These are phyloP conservation scores for Pelodytes ibericus DNA, from an alignment of 2,797 vertebrate species.

Conservation along the genomic window DNA sequence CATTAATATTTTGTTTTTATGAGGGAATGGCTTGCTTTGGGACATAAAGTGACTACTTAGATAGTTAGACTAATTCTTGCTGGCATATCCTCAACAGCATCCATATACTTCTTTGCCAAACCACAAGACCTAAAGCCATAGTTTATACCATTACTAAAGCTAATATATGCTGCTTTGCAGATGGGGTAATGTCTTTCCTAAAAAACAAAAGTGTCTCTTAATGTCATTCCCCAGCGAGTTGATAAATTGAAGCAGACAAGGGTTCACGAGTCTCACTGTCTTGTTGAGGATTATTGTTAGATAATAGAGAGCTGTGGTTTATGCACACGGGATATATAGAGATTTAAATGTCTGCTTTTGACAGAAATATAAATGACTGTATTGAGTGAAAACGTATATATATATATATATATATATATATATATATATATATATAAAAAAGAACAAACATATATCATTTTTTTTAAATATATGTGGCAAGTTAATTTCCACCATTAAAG, in stretches of 20 bases:
- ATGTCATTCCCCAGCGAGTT: constrained; percentile 46
- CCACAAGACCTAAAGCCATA: constrained; percentile 75
- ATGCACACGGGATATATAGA: too few relatives aligned
- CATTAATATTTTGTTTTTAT: constrained; percentile 58
- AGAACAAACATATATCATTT: too few relatives aligned
- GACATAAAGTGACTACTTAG: constrained; percentile 27
- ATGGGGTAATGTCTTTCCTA: constrained; percentile 61
- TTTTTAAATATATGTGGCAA: too few relatives aligned
- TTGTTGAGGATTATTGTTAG: neutral
- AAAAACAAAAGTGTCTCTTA: constrained; percentile 29
- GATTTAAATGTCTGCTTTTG: too few relatives aligned
- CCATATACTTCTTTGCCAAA: constrained; percentile 65
- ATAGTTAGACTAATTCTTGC: constrained; percentile 20
- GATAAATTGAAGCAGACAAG: constrained; percentile 19
- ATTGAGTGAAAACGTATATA: too few relatives aligned
- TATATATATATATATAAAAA: too few relatives aligned
- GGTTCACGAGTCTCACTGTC: constrained; percentile 36
- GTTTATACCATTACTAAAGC: constrained; percentile 71
- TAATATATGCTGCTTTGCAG: constrained; percentile 71
- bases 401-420: too few relatives aligned
- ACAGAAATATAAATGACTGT: too few relatives aligned
- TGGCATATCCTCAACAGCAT: constrained; percentile 26
- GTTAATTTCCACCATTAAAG: too few relatives aligned
- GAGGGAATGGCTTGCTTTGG: constrained; percentile 69
- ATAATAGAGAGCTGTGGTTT: neutral